phyloP scores from a whole-genome alignment of 2,113 vertebrate genomes.

The Pelecanoides urinatrix region DNA sequence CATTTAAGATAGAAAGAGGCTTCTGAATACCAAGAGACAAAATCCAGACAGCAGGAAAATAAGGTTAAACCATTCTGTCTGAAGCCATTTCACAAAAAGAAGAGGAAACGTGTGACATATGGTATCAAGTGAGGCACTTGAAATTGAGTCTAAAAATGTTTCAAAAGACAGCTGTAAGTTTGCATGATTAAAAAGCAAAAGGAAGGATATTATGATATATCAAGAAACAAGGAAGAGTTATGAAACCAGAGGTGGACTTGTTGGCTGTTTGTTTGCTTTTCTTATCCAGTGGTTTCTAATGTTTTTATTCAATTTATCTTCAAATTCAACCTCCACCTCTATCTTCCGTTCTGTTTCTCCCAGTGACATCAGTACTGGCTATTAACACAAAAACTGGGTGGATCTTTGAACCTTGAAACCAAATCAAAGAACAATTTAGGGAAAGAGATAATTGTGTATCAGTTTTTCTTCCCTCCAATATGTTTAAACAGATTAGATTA shows the following conservation, averaged over 20 bases:
- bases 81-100: conserved; percentile 17
- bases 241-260: conserved; percentile 20
- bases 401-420: conserved; percentile 23
- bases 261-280: conserved; percentile 58
- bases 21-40: conserved; percentile 21
- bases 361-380: conserved; percentile 47
- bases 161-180: conserved; percentile 39
- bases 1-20: neutral
- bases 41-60: conserved; percentile 51
- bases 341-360: conserved; percentile 48
- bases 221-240: conserved; percentile 32
- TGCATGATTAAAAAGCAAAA: conserved; percentile 32
- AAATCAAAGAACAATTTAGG: conserved; percentile 48
- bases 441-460: conserved; percentile 30
- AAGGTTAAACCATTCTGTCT: conserved; percentile 17
- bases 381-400: conserved; percentile 41
- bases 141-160: conserved; percentile 40
- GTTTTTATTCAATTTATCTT: conserved; percentile 64
- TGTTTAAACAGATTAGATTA: conserved; percentile 58
- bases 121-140: conserved; percentile 38
- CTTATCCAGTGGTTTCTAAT: conserved; percentile 44
- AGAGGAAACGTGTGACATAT: conserved; percentile 51
- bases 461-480: conserved; percentile 28
- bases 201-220: conserved; percentile 41
- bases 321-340: conserved; percentile 21